Evolutionary conservation across 2,113 vertebrate species (phyloP).

Genomic region (Trachemys scripta): DNA sequence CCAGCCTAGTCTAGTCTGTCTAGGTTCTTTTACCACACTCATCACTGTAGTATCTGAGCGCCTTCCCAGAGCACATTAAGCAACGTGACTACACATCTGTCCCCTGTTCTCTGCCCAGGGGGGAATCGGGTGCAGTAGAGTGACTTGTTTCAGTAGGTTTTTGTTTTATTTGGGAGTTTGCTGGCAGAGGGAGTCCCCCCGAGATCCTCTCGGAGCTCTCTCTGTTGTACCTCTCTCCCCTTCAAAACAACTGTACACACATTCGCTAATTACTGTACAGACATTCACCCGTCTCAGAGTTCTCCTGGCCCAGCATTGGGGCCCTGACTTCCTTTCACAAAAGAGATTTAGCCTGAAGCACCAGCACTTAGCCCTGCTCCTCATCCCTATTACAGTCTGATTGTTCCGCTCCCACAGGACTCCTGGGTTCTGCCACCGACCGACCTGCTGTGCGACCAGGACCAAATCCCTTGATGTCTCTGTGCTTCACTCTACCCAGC

Average conservation of each 20-base stretch:
- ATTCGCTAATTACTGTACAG: no score
- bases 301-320: not conserved
- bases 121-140: not conserved
- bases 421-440: not conserved
- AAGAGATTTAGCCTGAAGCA: not conserved
- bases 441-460: not conserved
- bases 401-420: no score
- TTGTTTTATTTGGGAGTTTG: not conserved
- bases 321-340: not conserved
- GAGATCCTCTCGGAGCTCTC: not conserved
- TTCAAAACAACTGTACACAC: not conserved
- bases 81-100: not conserved
- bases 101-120: not conserved
- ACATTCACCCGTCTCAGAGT: not conserved
- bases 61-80: not conserved
- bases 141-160: not conserved
- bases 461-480: not conserved
- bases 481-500: not conserved
- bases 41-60: not conserved
- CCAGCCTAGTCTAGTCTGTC: no score
- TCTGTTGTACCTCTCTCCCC: not conserved
- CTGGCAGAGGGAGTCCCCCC: not conserved
- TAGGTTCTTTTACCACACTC: not conserved
- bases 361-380: not conserved
- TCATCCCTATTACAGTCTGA: not conserved